Base-by-base conservation (phyloP, 2,797 vertebrate genomes). In the Hybognathus amarus region DNA sequence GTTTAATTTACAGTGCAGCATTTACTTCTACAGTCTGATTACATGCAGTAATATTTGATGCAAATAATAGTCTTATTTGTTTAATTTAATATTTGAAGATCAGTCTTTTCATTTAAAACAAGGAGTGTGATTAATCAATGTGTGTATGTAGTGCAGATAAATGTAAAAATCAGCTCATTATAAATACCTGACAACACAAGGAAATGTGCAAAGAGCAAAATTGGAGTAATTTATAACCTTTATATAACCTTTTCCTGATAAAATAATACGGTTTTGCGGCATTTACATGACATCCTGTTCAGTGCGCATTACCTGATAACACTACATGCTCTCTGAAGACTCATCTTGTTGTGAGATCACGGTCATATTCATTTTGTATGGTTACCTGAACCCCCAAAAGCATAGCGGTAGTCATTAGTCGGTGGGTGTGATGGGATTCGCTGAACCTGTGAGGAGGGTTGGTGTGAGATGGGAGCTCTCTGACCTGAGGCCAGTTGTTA, bases 401-500 rank as follows among this genome's bases (percentile, higher is more conserved):
- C 52, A 59, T 17, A 36, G 5, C 36, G 4, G 36, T 33, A 47
- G 38, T 71, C 38, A 61, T 69, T 42, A 70, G 38, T 76, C 24
- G 12, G 15, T 64, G 59, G 17, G 61, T 76, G 61, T 67, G 80
- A 67, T 76, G 52, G 52, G 67, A 70, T 70, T n/a, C 54, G 38
- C 79, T 13, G 11, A 52, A 30, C 24, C 67, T 24, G 2, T 33
- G 30, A 10, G 27, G 9, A 74, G 70, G 45, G 70, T 38, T 75
- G 42, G 17, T 38, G 59, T 75, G 80, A 74, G 42, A 15, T 33
- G 10, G 30, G 38, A 47, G 18, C 52, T 45, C 40, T 50, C 66
- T 63, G 66, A 77, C 82, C 74, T 15, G 52, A 27, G 66, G 82
- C 66, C 82, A 71, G 64, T 78, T 75, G 76, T 40, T 68, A 78